Percentiles rank a stretch among this genome's conserved stretches.
Evolutionary conservation across 1,140 invertebrate species (phyloP).

Genomic region (Luehdorfia chinensis): DNA sequence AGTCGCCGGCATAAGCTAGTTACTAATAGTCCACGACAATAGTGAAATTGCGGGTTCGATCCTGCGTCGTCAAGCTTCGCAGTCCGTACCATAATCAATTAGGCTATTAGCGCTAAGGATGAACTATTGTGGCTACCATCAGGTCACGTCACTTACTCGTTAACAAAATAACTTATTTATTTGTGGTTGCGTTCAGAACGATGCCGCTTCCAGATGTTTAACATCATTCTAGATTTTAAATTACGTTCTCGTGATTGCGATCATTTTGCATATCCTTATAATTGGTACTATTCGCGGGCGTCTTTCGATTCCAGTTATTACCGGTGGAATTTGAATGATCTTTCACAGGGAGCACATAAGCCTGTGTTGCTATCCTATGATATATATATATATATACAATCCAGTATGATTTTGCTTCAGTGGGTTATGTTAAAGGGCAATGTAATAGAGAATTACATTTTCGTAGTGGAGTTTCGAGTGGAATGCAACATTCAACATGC

Average conservation of each 20-base stretch:
- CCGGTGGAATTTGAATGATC: constrained; percentile 4
- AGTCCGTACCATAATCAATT: no score
- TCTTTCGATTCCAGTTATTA: neutral
- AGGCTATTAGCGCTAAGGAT: no score
- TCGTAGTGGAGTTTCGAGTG: constrained; percentile 8
- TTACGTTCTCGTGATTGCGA: constrained; percentile 34
- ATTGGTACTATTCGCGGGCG: constrained; percentile 22
- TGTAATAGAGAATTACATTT: constrained; percentile 15
- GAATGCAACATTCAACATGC: neutral
- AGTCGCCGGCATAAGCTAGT: no score
- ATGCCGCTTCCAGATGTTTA: no score
- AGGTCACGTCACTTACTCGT: no score
- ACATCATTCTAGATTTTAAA: constrained; percentile 30
- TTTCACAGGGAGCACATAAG: neutral
- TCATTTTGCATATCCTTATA: constrained; percentile 37
- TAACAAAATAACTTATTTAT: no score
- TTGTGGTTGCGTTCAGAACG: no score
- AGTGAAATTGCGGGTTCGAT: no score
- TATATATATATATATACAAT: constrained; percentile 7
- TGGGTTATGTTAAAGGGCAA: constrained; percentile 14
- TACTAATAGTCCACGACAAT: no score
- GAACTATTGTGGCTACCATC: no score
- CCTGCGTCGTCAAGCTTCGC: no score
- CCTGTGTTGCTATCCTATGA: constrained; percentile 6
- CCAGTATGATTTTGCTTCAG: constrained; percentile 15